phyloP scores from a whole-genome alignment of 2,113 vertebrate genomes.

The Callocephalon fimbriatum region DNA sequence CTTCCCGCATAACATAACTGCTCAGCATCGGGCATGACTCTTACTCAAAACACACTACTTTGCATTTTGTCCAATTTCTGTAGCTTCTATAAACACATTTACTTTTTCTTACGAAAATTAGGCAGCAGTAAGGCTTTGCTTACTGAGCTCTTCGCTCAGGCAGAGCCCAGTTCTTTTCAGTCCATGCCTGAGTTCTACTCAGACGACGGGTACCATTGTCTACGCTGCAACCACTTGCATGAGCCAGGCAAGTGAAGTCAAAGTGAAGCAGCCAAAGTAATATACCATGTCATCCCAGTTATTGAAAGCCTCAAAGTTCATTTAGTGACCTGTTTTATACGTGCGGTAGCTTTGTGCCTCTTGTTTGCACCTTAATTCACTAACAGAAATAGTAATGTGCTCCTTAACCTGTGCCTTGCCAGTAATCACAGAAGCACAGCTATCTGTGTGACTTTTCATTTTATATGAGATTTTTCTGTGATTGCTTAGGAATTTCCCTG shows the following conservation, averaged over 20 bases:
- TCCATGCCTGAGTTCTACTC: background rate
- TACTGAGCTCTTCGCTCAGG: background rate
- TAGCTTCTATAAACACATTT: background rate
- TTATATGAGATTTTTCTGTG: background rate
- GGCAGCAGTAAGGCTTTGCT: background rate
- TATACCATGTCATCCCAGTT: background rate
- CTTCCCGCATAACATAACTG: background rate
- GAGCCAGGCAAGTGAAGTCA: background rate
- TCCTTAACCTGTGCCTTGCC: background rate
- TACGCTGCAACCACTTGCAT: background rate
- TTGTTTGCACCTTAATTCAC: background rate
- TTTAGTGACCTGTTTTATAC: background rate
- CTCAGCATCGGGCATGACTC: background rate
- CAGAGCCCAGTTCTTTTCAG: background rate
- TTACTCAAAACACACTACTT: background rate
- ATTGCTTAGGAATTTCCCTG: background rate
- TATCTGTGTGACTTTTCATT: background rate
- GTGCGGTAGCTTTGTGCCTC: background rate
- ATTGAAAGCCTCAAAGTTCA: background rate
- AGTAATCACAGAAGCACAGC: background rate
- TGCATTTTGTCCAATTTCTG: background rate
- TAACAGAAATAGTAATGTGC: background rate
- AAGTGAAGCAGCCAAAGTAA: background rate
- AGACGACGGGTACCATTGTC: rapidly evolving
- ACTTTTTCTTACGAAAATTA: background rate